Evolutionary conservation across 1,140 invertebrate species (phyloP).

Genomic region (Pseudomyrmex dendroicus): DNA sequence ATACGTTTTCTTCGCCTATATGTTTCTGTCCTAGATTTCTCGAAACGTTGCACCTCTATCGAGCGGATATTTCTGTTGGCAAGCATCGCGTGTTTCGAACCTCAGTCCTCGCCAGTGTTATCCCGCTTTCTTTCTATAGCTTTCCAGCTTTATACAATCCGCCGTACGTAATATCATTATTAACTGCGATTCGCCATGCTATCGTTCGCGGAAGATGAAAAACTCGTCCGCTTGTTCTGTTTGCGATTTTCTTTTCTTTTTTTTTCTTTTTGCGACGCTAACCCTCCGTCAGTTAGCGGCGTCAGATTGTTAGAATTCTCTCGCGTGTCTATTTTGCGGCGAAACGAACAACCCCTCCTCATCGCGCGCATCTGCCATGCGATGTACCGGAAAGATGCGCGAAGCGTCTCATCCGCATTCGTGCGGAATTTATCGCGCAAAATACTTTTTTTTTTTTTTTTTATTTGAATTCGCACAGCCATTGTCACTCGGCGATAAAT

Average conservation of each 20-base stretch:
- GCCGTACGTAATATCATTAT: constrained; percentile 62
- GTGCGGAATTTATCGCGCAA: constrained; percentile 44
- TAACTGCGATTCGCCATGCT: constrained; percentile 62
- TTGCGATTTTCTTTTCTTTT: not conserved
- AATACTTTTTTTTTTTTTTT: constrained; percentile 30
- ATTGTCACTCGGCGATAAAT: constrained; percentile 10
- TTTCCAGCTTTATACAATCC: constrained; percentile 68
- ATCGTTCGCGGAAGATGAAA: not conserved
- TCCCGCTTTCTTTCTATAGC: constrained; percentile 67
- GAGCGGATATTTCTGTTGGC: constrained; percentile 29
- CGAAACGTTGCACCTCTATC: constrained; percentile 52
- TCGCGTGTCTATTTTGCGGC: constrained; percentile 45
- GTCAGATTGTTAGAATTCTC: constrained; percentile 37
- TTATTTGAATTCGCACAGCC: constrained; percentile 43
- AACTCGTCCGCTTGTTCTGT: not conserved
- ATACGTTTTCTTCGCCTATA: constrained; percentile 48
- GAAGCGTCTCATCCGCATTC: constrained; percentile 39
- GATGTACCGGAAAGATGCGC: constrained; percentile 49
- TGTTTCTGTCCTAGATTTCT: constrained; percentile 38
- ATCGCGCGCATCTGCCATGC: constrained; percentile 47
- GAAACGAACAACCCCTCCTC: constrained; percentile 37
- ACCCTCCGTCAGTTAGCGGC: constrained; percentile 36
- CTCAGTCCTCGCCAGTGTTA: constrained; percentile 48
- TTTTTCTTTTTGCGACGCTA: not conserved
- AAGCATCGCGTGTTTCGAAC: constrained; percentile 58